These are phyloP conservation scores for Sebastolobus altivelis DNA, from an alignment of 2,797 vertebrate genomes.

Conservation along the genomic window DNA sequence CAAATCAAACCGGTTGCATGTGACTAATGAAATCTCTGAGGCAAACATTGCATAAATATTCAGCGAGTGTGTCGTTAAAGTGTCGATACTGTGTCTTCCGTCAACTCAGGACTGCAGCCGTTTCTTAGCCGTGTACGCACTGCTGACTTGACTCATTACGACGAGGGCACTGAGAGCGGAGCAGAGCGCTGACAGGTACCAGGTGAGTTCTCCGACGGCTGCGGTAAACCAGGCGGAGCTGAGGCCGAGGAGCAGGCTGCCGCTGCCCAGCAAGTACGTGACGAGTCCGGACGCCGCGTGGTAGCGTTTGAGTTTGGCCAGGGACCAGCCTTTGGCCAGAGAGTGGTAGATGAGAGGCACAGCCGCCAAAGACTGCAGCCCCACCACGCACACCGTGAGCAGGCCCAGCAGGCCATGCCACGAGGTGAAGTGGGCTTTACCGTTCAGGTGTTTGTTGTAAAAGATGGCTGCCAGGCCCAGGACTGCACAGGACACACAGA, in stretches of 20 bases:
- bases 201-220: conserved; percentile 80
- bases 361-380: conserved; percentile 88
- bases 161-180: conserved; percentile 87
- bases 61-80: not conserved
- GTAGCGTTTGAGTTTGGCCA: conserved; percentile 94
- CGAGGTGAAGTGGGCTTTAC: conserved; percentile 91
- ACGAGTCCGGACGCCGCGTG: conserved; percentile 92
- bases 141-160: conserved; percentile 96
- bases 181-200: conserved; percentile 91
- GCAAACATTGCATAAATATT: not conserved
- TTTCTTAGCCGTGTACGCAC: conserved; percentile 92
- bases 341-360: conserved; percentile 91
- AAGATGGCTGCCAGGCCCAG: conserved; percentile 88
- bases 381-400: conserved; percentile 83
- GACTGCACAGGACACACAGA: conserved; percentile 87
- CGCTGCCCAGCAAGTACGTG: conserved; percentile 90
- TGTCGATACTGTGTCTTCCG: not conserved
- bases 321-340: conserved; percentile 91
- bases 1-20: not conserved
- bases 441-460: conserved; percentile 92
- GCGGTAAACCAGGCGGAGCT: conserved; percentile 92
- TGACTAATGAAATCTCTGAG: not conserved
- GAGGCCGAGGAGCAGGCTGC: conserved; percentile 91
- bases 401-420: conserved; percentile 93
- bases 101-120: conserved; percentile 86